These are phyloP conservation scores for Streptopelia turtur DNA, from an alignment of 2,797 vertebrate genomes.

Conservation along the genomic window DNA sequence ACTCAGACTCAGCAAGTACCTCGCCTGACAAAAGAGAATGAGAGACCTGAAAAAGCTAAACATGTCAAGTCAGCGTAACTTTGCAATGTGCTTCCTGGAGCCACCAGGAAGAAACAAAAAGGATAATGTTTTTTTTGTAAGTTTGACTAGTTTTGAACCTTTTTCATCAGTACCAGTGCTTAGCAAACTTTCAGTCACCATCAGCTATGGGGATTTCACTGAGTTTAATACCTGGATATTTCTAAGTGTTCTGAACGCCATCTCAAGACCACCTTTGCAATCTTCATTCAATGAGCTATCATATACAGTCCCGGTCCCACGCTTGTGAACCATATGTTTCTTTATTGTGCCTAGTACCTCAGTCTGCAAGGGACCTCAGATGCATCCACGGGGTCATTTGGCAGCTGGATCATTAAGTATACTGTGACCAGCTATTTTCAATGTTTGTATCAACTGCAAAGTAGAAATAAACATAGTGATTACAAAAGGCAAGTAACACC, in stretches of 20 bases:
- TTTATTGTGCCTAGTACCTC: background rate
- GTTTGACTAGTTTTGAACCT: background rate
- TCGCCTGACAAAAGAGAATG: background rate
- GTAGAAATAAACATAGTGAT: constrained; percentile 29
- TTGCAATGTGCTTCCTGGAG: background rate
- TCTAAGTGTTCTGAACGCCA: background rate
- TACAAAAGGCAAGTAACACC: background rate
- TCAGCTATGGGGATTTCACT: background rate
- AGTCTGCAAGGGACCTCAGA: background rate
- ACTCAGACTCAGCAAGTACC: background rate
- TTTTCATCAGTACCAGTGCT: background rate
- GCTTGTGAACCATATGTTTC: background rate
- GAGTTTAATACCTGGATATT: background rate
- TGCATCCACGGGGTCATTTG: background rate
- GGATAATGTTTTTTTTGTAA: background rate
- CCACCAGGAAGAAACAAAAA: background rate
- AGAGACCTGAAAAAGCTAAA: background rate
- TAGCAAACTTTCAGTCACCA: background rate
- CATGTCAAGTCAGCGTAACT: background rate
- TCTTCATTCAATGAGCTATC: background rate
- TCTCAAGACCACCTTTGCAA: background rate
- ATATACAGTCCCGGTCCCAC: accelerated
- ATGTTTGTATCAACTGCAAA: constrained; percentile 4
- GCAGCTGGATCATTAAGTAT: background rate
- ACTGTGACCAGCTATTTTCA: background rate